Evolutionary conservation across 1,140 invertebrate species (phyloP), one percentile per base, ranked within the genome.

Genomic region (Zaprionus lachaisei): DNA sequence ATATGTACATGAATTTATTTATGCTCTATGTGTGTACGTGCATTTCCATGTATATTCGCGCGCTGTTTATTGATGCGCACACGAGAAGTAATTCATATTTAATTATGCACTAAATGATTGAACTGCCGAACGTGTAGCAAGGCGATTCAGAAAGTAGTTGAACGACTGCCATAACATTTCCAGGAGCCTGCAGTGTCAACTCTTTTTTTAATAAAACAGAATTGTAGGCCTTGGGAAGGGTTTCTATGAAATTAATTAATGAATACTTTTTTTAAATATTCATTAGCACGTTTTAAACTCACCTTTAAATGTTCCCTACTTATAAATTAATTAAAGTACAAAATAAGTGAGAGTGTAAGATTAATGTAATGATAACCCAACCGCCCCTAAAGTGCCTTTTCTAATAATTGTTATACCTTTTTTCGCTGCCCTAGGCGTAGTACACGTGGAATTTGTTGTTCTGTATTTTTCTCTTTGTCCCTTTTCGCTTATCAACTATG

Each of bases 401-500:
- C 5, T 63, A 74, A 74, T 74, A 63, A 70, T 64, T 54, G 49
- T 34, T 22, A 70, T 49, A n/a, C 22, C 49, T 5, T 15, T 56
- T 47, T 57, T 22, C n/a, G 12, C 24, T 49, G 49, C 58, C 28
- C 7, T 22, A n/a, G 70, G 71, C 62, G n/a, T 37, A 24, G 26
- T 24, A 31, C 57, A 58, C 61, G 12, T 37, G 37, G 15, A 20
- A 34, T 49, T 72, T 31, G 24, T 60, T 62, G 20, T 37, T 74
- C 12, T n/a, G 20, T 67, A 26, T 54, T 54, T n/a, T 12, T 5
- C 7, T 47, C n/a, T 26, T 22, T 47, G 34, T 55, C 69, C 68
- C 61, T 72, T 72, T 54, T 15, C 47, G 69, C 69, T 72, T 72
- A 72, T 76, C 41, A 76, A 76, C 55, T 61, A 76, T 76, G 68